A percentile compares a stretch with the other conserved stretches of the same genome.
Evolutionary conservation across 2,888 invertebrate genomes (phyloP).

Genomic region (Agrotis segetum): DNA sequence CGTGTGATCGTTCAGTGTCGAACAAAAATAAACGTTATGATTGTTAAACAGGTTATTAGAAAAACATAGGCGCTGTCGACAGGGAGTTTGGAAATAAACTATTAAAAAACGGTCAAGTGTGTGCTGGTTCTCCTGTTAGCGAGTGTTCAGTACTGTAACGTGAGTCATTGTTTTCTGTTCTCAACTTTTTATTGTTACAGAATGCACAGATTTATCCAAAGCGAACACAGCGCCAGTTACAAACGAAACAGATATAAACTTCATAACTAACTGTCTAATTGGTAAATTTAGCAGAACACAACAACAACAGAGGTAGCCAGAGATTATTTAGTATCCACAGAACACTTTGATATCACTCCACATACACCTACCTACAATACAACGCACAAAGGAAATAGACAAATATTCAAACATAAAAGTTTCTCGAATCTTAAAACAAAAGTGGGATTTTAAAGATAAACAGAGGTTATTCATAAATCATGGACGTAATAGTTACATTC

Average conservation of each 20-base stretch:
- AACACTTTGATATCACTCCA: conserved; percentile 64
- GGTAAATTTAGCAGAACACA: conserved; percentile 60
- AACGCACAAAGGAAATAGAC: conserved; percentile 65
- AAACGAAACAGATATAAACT: conserved; percentile 62
- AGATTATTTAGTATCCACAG: conserved; percentile 52
- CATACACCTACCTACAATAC: conserved; percentile 31
- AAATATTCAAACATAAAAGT: conserved; percentile 68
- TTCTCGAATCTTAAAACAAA: conserved; percentile 76
- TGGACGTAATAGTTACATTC: conserved; percentile 84
- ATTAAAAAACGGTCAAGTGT: conserved; percentile 73
- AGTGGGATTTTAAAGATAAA: conserved; percentile 83
- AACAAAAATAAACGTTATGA: conserved; percentile 89
- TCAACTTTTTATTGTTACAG: conserved; percentile 50
- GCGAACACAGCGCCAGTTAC: conserved; percentile 39
- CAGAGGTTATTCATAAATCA: conserved; percentile 86
- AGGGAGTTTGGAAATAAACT: conserved; percentile 80
- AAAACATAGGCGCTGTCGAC: conserved; percentile 85
- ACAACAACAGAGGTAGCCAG: conserved; percentile 42
- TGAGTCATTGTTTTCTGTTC: conserved; percentile 50
- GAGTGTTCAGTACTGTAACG: conserved; percentile 39
- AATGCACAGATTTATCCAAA: conserved; percentile 43
- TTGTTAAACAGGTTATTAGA: conserved; percentile 88
- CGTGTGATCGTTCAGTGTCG: conserved; percentile 87
- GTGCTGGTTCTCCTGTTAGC: conserved; percentile 49
- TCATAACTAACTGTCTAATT: conserved; percentile 65